A percentile compares a stretch with the other conserved stretches of the same genome.
These are phyloP conservation scores for Cyclophora albipunctata DNA, from an alignment of 2,888 invertebrate species.

Conservation along the genomic window DNA sequence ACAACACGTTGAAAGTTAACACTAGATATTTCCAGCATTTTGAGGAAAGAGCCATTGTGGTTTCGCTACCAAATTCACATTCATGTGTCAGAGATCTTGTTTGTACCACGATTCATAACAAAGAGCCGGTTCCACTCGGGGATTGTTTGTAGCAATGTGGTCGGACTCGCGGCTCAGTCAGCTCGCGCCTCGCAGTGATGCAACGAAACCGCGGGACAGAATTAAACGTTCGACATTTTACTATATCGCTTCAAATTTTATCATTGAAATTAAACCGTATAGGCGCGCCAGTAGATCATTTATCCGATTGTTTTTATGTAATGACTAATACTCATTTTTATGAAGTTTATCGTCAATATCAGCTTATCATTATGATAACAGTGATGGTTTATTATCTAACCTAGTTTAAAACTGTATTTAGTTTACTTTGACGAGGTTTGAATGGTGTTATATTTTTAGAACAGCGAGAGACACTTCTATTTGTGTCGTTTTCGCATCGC, in stretches of 20 bases:
- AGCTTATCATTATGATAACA: constrained; percentile 54
- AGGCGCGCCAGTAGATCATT: constrained; percentile 20
- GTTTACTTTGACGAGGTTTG: constrained; percentile 32
- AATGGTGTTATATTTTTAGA: constrained; percentile 42
- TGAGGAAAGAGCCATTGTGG: constrained; percentile 62
- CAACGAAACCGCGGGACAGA: constrained; percentile 49
- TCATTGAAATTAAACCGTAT: constrained; percentile 20
- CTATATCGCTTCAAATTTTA: background rate
- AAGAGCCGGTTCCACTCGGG: constrained; percentile 60
- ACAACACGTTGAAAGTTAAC: constrained; percentile 63
- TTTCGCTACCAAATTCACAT: constrained; percentile 24
- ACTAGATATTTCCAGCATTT: constrained; percentile 72
- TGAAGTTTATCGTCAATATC: constrained; percentile 38
- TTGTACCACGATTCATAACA: constrained; percentile 59
- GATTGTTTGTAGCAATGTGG: constrained; percentile 52
- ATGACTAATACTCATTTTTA: constrained; percentile 33
- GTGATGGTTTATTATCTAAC: constrained; percentile 45
- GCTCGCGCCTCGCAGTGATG: constrained; percentile 41
- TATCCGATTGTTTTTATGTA: constrained; percentile 24
- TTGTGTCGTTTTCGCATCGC: constrained; percentile 20
- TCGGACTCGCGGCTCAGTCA: constrained; percentile 18
- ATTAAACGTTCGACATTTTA: constrained; percentile 59
- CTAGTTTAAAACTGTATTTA: constrained; percentile 41
- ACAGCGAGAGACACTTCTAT: constrained; percentile 55
- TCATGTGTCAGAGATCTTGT: constrained; percentile 64